Percentiles rank a stretch among this genome's conserved stretches.
These are phyloP conservation scores for Anoura caudifer DNA, from an alignment of 2,113 vertebrate genomes.

Conservation along the genomic window DNA sequence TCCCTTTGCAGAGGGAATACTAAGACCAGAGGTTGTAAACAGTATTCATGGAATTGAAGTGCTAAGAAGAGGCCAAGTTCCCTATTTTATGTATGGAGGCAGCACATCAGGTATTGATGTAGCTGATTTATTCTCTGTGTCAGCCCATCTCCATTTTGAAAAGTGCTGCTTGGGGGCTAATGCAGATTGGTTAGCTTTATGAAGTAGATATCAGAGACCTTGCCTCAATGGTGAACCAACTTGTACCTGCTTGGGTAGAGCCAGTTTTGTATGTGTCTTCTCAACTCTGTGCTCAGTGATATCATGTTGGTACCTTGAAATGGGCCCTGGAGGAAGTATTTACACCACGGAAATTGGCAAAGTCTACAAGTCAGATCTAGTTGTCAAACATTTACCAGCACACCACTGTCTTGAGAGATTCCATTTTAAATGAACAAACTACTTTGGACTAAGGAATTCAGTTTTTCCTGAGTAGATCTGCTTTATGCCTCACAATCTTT, in stretches of 20 bases:
- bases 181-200: background rate
- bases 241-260: background rate
- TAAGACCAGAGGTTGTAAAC: background rate
- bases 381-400: background rate
- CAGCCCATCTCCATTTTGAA: background rate
- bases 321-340: background rate
- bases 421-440: background rate
- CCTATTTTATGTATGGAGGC: background rate
- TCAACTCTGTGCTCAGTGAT: background rate
- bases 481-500: background rate
- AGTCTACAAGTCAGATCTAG: background rate
- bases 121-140: background rate
- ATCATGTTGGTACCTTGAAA: background rate
- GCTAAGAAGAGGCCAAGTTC: background rate
- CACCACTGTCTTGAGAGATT: background rate
- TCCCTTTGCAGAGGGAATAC: background rate
- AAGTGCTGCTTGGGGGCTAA: background rate
- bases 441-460: background rate
- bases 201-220: background rate
- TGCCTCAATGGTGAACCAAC: background rate
- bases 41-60: background rate
- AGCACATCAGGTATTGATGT: background rate
- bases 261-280: background rate
- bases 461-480: background rate
- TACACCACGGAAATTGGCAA: background rate